These are phyloP conservation scores for Petrocephalus schoutedeni DNA, from an alignment of 2,797 vertebrate species.

Conservation along the genomic window DNA sequence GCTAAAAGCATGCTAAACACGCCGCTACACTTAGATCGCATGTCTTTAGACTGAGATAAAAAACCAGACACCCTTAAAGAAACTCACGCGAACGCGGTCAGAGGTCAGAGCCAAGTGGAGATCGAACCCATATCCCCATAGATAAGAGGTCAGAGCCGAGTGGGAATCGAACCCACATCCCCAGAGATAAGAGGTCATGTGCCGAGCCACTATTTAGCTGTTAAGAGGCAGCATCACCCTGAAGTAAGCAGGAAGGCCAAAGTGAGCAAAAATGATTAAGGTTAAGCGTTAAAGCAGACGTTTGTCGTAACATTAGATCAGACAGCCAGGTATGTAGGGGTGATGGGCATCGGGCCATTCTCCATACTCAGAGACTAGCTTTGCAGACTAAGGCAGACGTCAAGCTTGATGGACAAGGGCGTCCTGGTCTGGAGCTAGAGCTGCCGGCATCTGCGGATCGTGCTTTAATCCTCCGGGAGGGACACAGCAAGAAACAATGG, in stretches of 20 bases:
- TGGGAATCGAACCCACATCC: not conserved
- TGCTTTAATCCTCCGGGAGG: conserved; percentile 15
- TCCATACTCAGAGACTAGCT: not conserved
- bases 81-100: not conserved
- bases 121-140: not conserved
- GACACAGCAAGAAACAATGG: conserved; percentile 19
- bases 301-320: not conserved
- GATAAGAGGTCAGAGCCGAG: not conserved
- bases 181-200: not conserved
- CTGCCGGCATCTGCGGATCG: not conserved
- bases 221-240: not conserved
- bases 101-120: not conserved
- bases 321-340: not conserved
- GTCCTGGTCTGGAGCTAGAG: not conserved
- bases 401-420: not conserved
- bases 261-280: not conserved
- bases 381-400: not conserved
- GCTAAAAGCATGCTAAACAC: not conserved
- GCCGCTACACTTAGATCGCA: not conserved
- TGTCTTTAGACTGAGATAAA: not conserved
- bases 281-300: not conserved
- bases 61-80: not conserved
- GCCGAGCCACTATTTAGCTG: not conserved
- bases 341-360: not conserved
- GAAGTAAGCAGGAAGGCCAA: not conserved